These are phyloP conservation scores for Philhelius pedissequus DNA, from an alignment of 2,888 invertebrate genomes.

Conservation along the genomic window DNA sequence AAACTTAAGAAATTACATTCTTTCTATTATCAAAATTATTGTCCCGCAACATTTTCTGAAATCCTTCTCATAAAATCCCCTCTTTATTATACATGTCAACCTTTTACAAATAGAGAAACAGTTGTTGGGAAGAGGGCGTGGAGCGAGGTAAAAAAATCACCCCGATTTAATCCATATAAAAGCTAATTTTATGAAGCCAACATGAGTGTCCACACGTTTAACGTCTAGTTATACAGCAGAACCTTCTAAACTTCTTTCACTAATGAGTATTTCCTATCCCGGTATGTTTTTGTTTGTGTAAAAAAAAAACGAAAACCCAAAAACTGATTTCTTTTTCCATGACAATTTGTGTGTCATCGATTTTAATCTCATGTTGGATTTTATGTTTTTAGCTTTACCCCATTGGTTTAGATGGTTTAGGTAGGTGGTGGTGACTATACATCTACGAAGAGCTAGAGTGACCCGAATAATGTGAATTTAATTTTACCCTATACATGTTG, in stretches of 20 bases:
- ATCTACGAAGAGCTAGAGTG: conserved; percentile 28
- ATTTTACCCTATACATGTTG: conserved; percentile 27
- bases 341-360: conserved; percentile 37
- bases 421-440: too few species aligned
- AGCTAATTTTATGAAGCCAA: conserved; percentile 7
- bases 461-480: conserved; percentile 64
- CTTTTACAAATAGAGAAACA: not conserved
- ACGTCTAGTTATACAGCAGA: too few species aligned
- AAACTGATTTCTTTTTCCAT: conserved; percentile 13
- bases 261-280: conserved; percentile 9
- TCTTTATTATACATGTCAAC: conserved; percentile 48
- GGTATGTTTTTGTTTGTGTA: not conserved
- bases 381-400: not conserved
- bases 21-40: conserved; percentile 4
- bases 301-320: not conserved
- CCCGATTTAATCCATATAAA: conserved; percentile 24
- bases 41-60: conserved; percentile 19
- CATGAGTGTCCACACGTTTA: conserved; percentile 25
- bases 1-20: conserved; percentile 25
- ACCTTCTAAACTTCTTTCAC: not conserved
- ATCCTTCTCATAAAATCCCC: conserved; percentile 42
- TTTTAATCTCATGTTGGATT: conserved; percentile 30
- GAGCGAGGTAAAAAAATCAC: not conserved
- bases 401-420: not conserved
- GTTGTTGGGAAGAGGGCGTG: not conserved